These are phyloP conservation scores for Drosophila acutilabella DNA, from an alignment of 2,888 invertebrate species.

Conservation along the genomic window DNA sequence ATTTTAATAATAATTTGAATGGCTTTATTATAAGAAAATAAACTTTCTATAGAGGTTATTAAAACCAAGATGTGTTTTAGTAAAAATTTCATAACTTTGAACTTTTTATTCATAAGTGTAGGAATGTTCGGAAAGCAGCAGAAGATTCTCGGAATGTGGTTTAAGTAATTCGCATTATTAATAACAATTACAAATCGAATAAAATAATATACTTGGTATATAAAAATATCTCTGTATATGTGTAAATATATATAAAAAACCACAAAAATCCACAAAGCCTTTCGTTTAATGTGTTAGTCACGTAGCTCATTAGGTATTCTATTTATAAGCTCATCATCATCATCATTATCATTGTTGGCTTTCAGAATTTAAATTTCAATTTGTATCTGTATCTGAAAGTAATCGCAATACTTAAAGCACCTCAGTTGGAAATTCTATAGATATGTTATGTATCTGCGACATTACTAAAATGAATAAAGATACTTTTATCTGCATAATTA, in stretches of 20 bases:
- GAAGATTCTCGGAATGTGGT: too few relatives aligned
- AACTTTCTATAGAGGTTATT: too few relatives aligned
- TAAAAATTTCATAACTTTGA: too few relatives aligned
- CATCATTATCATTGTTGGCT: slow-evolving; percentile 6
- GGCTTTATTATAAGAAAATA: too few relatives aligned
- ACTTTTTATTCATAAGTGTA: too few relatives aligned
- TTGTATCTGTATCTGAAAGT: slow-evolving; percentile 14
- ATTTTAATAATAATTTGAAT: too few relatives aligned
- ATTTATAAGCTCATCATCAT: slow-evolving; percentile 23
- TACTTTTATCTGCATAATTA: slow-evolving; percentile 11
- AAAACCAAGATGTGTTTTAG: too few relatives aligned
- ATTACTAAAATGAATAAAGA: background rate
- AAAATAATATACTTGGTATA: background rate
- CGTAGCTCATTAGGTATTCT: slow-evolving; percentile 43
- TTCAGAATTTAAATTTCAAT: background rate
- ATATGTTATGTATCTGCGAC: background rate
- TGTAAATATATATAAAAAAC: background rate
- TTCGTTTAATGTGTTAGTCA: slow-evolving; percentile 36
- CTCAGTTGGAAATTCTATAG: slow-evolving; percentile 10
- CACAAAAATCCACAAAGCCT: background rate
- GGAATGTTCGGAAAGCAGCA: too few relatives aligned
- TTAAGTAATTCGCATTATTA: background rate
- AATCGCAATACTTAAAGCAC: slow-evolving; percentile 5
- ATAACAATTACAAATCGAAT: slow-evolving; percentile 8
- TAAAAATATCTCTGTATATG: background rate